Conservation (phyloP, 2,888 invertebrate species). For the Oxycera nigricornis region DNA sequence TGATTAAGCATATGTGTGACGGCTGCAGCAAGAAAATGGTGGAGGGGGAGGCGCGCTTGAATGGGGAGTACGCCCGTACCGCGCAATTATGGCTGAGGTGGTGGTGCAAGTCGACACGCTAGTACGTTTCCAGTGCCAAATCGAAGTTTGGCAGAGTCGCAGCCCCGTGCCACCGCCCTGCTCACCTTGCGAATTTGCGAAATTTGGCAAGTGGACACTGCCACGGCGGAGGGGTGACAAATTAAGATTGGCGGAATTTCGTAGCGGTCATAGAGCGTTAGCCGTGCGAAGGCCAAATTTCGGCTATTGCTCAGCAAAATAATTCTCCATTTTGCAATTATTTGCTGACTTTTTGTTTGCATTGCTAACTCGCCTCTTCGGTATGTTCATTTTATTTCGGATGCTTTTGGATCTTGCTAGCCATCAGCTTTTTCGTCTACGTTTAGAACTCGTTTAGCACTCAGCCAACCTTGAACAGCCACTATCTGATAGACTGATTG, state of each 20-base stretch:
- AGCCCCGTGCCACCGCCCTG: neutral
- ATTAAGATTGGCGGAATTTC: slow-evolving; percentile 5
- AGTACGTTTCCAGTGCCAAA: neutral
- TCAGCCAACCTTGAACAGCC: slow-evolving; percentile 14
- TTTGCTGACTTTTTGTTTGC: neutral
- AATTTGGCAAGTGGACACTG: neutral
- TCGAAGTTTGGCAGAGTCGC: neutral
- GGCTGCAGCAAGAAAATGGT: no score
- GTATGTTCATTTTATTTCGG: neutral
- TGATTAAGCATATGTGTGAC: neutral
- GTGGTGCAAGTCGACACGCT: slow-evolving; percentile 23
- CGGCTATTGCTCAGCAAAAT: slow-evolving; percentile 32
- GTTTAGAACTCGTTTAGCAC: slow-evolving; percentile 11
- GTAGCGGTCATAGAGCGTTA: slow-evolving; percentile 35
- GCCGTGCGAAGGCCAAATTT: slow-evolving; percentile 36
- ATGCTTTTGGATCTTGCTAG: neutral
- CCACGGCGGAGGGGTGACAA: neutral
- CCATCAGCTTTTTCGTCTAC: slow-evolving; percentile 13
- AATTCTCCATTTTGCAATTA: slow-evolving; percentile 11
- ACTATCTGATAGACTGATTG: slow-evolving; percentile 18
- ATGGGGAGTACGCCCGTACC: neutral
- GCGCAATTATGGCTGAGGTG: slow-evolving; percentile 21
- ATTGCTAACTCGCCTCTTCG: neutral
- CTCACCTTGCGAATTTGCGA: neutral
- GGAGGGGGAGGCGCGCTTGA: neutral